Percentiles rank a stretch among this genome's conserved stretches.
Evolutionary conservation across 2,888 invertebrate species (phyloP).

Genomic region (Aquatica leii): DNA sequence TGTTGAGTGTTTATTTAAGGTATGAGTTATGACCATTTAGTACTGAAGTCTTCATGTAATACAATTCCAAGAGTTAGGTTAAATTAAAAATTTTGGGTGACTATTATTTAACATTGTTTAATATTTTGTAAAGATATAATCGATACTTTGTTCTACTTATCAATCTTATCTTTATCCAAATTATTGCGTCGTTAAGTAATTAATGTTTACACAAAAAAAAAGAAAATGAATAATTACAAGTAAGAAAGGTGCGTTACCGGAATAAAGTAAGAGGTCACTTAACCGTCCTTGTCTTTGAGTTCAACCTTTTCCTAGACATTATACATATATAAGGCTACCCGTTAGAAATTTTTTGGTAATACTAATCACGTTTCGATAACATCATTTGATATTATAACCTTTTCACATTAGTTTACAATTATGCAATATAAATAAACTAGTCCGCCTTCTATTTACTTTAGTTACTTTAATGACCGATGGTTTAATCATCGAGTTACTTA

Average conservation of each 20-base stretch:
- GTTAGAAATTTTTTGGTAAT: constrained; percentile 17
- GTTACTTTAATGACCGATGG: neutral
- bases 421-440: constrained; percentile 12
- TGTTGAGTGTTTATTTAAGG: too few relatives aligned
- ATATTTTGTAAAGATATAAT: too few relatives aligned
- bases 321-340: constrained; percentile 24
- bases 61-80: too few relatives aligned
- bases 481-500: too few relatives aligned
- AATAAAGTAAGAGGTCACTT: constrained; percentile 40
- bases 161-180: too few relatives aligned
- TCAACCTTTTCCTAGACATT: constrained; percentile 37
- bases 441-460: constrained; percentile 12
- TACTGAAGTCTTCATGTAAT: too few relatives aligned
- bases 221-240: constrained; percentile 14
- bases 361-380: constrained; percentile 20
- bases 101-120: too few relatives aligned
- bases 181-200: neutral
- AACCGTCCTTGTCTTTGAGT: constrained; percentile 42
- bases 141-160: too few relatives aligned
- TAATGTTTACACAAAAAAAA: constrained; percentile 1
- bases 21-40: too few relatives aligned
- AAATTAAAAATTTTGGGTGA: too few relatives aligned
- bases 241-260: constrained; percentile 36
- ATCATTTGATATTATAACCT: constrained; percentile 17
- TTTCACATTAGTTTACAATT: constrained; percentile 6